A percentile compares a stretch with the other conserved stretches of the same genome.
Evolutionary conservation across 2,113 vertebrate species (phyloP).

Genomic region (Solea senegalensis): DNA sequence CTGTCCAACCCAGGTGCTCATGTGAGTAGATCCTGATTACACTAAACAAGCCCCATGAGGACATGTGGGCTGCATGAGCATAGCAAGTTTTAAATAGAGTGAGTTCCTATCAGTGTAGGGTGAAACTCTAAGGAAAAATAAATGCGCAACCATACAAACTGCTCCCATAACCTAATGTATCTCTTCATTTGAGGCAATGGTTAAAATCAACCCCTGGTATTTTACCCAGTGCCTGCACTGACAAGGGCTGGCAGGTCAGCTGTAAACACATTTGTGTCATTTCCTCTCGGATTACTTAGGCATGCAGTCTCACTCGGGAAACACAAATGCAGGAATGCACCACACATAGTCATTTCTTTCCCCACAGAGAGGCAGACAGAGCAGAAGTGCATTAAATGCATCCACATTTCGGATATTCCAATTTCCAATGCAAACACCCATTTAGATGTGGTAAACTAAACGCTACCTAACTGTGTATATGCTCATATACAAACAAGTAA

Average conservation of each 20-base stretch:
- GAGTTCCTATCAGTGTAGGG: not conserved
- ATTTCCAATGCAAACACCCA: slow-evolving; percentile 1
- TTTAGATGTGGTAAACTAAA: slow-evolving; percentile 4
- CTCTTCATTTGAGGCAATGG: slow-evolving; percentile 11
- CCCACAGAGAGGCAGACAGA: slow-evolving; percentile 39
- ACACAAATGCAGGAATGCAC: slow-evolving; percentile 65
- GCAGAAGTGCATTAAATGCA: slow-evolving; percentile 20
- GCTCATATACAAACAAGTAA: slow-evolving; percentile 17
- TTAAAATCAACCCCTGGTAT: slow-evolving; percentile 24
- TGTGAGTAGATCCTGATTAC: slow-evolving; percentile 46
- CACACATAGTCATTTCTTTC: slow-evolving; percentile 31
- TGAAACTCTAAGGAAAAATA: not conserved
- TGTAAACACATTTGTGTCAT: slow-evolving; percentile 76
- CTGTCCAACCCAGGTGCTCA: slow-evolving; percentile 49
- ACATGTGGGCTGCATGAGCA: slow-evolving; percentile 55
- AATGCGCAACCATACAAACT: slow-evolving; percentile 11
- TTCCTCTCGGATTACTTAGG: slow-evolving; percentile 74
- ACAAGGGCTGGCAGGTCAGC: slow-evolving; percentile 55
- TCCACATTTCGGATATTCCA: slow-evolving; percentile 2
- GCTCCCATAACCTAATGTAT: slow-evolving; percentile 14
- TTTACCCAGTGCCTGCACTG: slow-evolving; percentile 27
- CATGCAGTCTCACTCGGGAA: slow-evolving; percentile 60
- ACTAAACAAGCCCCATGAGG: slow-evolving; percentile 45
- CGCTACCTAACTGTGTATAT: not conserved
- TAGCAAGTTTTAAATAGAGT: slow-evolving; percentile 39